Conservation (phyloP, 2,113 vertebrate species). For the Notothenia rossii region DNA sequence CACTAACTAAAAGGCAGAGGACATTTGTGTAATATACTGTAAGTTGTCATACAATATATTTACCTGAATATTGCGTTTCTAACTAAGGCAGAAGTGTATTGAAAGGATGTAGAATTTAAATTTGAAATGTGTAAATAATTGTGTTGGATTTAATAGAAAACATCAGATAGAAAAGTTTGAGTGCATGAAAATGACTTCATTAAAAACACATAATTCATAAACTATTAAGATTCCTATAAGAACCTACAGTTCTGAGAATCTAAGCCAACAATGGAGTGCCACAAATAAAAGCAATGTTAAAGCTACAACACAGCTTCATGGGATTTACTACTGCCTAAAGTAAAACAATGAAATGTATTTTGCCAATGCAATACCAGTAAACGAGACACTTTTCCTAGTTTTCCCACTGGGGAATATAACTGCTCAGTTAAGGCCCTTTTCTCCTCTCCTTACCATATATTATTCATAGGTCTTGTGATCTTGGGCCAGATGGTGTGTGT, state of each 20-base stretch:
- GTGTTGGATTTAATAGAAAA: background rate
- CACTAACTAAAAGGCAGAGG: background rate
- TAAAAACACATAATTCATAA: too few relatives aligned
- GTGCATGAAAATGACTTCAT: too few relatives aligned
- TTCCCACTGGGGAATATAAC: background rate
- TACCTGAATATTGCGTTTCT: background rate
- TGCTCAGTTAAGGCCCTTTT: background rate
- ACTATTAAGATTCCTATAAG: background rate
- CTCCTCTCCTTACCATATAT: background rate
- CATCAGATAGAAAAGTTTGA: background rate
- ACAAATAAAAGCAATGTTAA: background rate
- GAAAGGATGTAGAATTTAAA: too few relatives aligned
- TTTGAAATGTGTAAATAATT: too few relatives aligned
- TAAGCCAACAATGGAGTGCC: too few relatives aligned
- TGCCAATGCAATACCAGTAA: background rate
- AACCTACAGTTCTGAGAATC: too few relatives aligned
- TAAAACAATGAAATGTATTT: too few relatives aligned
- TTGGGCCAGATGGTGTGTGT: constrained; percentile 53
- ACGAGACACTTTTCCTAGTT: background rate
- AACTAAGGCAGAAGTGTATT: too few relatives aligned
- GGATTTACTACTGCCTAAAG: too few relatives aligned
- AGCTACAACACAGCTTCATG: background rate
- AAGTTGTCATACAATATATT: background rate
- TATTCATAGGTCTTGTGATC: constrained; percentile 25
- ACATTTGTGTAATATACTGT: background rate